These are phyloP conservation scores for Psettodes erumei DNA, from an alignment of 2,113 vertebrate species.

Conservation along the genomic window DNA sequence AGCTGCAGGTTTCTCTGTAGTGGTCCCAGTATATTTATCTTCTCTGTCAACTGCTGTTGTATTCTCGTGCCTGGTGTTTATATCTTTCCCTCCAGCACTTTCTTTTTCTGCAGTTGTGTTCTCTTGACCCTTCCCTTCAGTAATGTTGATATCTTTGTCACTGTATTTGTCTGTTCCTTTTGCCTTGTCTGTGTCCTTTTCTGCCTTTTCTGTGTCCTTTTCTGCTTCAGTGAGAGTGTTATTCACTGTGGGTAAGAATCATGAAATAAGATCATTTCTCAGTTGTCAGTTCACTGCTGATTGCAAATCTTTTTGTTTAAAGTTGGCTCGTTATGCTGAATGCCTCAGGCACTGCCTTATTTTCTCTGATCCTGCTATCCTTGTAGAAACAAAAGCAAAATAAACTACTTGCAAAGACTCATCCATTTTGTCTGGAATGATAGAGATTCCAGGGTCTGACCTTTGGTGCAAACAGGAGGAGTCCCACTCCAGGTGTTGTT, in stretches of 20 bases:
- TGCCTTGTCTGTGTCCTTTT: slow-evolving; percentile 60
- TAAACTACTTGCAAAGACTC: not conserved
- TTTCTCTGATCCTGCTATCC: not conserved
- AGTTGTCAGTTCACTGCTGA: not conserved
- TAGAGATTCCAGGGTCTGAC: slow-evolving; percentile 70
- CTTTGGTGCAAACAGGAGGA: slow-evolving; percentile 92
- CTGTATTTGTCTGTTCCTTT: slow-evolving; percentile 47
- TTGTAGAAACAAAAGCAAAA: not conserved
- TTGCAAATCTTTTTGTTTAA: slow-evolving; percentile 12
- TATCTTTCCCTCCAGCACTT: slow-evolving; percentile 39
- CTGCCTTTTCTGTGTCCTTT: slow-evolving; percentile 73
- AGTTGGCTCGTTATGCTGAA: not conserved
- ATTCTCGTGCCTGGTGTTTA: slow-evolving; percentile 43
- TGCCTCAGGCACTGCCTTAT: not conserved
- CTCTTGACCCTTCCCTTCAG: slow-evolving; percentile 50
- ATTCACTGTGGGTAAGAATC: slow-evolving; percentile 70
- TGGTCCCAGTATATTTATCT: slow-evolving; percentile 56
- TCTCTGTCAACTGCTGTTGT: slow-evolving; percentile 51
- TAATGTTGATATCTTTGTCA: slow-evolving; percentile 56
- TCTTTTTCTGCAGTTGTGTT: slow-evolving; percentile 47
- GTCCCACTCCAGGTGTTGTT: slow-evolving; percentile 93
- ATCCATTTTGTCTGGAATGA: not conserved
- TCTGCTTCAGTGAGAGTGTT: slow-evolving; percentile 73
- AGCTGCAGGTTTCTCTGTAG: slow-evolving; percentile 53
- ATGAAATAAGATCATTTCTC: slow-evolving; percentile 15